These are phyloP conservation scores for Amphiprion ocellaris DNA, from an alignment of 2,113 vertebrate genomes.

Conservation along the genomic window DNA sequence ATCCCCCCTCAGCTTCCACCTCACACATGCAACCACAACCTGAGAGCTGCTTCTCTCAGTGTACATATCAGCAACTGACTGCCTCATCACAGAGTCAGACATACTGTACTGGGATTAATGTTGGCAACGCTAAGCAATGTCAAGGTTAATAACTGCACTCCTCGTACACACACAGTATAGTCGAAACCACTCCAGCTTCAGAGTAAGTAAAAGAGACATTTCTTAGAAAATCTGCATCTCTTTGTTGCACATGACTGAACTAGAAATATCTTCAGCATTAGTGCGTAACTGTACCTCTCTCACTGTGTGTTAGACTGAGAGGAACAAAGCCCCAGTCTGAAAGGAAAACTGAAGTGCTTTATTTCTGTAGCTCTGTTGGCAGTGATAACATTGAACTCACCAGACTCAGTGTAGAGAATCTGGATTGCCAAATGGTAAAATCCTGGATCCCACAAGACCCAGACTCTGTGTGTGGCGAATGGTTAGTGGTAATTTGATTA, in stretches of 20 bases:
- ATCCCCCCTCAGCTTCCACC: too few species aligned
- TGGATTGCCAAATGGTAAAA: neutral
- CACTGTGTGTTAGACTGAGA: neutral
- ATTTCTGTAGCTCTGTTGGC: neutral
- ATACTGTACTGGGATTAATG: conserved; percentile 37
- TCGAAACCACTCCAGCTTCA: conserved; percentile 10
- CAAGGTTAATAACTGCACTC: conserved; percentile 49
- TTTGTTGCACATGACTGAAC: neutral
- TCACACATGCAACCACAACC: neutral
- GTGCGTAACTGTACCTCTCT: neutral
- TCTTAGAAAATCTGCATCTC: neutral
- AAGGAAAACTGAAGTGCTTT: neutral
- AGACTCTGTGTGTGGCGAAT: too few species aligned
- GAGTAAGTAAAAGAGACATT: conserved; percentile 19
- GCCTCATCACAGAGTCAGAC: conserved; percentile 14
- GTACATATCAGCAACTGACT: conserved; percentile 30
- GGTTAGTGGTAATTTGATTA: neutral
- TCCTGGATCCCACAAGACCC: neutral
- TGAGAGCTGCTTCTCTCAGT: conserved; percentile 14
- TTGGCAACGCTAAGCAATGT: conserved; percentile 23
- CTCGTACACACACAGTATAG: conserved; percentile 6
- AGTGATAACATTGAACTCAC: neutral
- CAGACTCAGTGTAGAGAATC: neutral
- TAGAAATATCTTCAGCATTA: neutral
- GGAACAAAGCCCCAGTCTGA: neutral